Evolutionary conservation across 2,113 vertebrate species (phyloP).

Genomic region (Albula goreensis): DNA sequence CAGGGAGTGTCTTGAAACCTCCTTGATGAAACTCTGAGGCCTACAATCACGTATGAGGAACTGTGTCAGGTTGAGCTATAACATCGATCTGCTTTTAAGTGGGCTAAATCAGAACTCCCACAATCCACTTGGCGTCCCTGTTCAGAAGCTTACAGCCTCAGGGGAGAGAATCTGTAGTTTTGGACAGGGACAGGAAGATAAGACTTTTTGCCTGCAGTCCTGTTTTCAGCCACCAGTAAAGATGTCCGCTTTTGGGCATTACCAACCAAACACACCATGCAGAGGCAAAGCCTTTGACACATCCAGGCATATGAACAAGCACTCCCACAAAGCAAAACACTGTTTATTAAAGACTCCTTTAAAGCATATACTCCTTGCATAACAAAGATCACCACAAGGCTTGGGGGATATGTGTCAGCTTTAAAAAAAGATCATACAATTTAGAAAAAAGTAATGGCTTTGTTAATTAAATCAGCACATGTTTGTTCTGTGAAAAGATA

Average conservation of each 20-base stretch:
- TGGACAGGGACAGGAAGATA: neutral
- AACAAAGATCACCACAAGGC: neutral
- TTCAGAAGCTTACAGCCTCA: neutral
- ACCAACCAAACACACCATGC: neutral
- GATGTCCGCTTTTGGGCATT: neutral
- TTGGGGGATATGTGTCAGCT: neutral
- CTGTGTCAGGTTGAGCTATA: slow-evolving; percentile 26
- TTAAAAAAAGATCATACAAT: neutral
- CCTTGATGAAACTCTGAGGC: slow-evolving; percentile 27
- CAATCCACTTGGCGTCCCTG: neutral
- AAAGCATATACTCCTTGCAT: neutral
- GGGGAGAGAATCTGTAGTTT: neutral
- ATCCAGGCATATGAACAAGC: no score
- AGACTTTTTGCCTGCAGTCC: no score
- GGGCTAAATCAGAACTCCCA: slow-evolving; percentile 17
- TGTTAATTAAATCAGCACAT: slow-evolving; percentile 3
- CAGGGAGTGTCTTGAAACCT: slow-evolving; percentile 8
- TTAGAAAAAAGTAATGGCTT: neutral
- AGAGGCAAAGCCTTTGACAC: neutral
- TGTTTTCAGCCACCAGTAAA: neutral
- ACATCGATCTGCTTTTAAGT: slow-evolving; percentile 11
- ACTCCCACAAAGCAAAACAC: no score
- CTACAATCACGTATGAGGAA: slow-evolving; percentile 24
- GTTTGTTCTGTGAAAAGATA: neutral
- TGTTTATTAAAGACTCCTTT: neutral